Conservation (phyloP, 2,113 vertebrate genomes). For the Chaetura pelagica region DNA sequence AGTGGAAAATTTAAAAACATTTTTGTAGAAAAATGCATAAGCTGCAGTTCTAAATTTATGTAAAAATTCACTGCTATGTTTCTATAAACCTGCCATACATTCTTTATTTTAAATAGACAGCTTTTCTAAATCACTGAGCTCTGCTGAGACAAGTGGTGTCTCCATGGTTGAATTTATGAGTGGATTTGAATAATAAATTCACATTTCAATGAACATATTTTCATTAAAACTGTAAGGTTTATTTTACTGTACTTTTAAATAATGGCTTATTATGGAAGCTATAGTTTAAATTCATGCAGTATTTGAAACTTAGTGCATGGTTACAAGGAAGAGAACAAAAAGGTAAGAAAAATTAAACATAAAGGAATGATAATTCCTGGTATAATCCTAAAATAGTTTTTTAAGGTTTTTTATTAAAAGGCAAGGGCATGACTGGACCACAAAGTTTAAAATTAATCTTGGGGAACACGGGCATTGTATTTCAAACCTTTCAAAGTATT, state of each 20-base stretch:
- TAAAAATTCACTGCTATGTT: constrained; percentile 83
- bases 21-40: constrained; percentile 80
- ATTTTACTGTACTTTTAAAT: constrained; percentile 89
- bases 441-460: constrained; percentile 29
- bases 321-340: constrained; percentile 76
- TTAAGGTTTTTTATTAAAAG: constrained; percentile 49
- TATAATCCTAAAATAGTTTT: constrained; percentile 69
- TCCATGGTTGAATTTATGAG: constrained; percentile 85
- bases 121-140: constrained; percentile 86
- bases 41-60: constrained; percentile 85
- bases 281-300: constrained; percentile 81
- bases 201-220: constrained; percentile 89
- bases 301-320: constrained; percentile 79
- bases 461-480: not conserved
- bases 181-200: constrained; percentile 90
- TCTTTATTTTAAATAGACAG: constrained; percentile 89
- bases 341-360: constrained; percentile 51
- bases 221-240: constrained; percentile 86
- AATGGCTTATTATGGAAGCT: constrained; percentile 85
- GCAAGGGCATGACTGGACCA: constrained; percentile 34
- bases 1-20: constrained; percentile 76
- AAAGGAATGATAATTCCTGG: constrained; percentile 46
- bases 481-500: constrained; percentile 57
- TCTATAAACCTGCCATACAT: constrained; percentile 87
- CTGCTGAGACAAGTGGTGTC: constrained; percentile 87